Base-by-base conservation (phyloP, 2,797 vertebrate genomes). In the Falco cherrug region DNA sequence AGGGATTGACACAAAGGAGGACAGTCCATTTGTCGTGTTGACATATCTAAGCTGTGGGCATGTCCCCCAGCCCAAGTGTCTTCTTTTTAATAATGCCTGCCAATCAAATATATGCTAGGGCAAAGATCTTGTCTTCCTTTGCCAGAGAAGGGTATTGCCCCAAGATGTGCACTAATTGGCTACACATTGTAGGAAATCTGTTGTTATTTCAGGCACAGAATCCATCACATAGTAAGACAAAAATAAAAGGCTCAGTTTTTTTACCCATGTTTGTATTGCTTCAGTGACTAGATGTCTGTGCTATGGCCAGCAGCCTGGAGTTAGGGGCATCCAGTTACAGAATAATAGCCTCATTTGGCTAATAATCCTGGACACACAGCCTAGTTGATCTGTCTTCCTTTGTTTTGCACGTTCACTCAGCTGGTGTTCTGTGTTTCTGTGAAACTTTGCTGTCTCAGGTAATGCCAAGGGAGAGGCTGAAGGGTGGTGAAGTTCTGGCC, bases 11-110 rank as follows among this genome's bases (percentile, higher is more conserved):
- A 43, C 71, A 45, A 41, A 92, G 75, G 75, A 87, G 89, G 87
- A 83, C 63, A 78, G 63, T 89, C 92, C 79, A 51, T 94, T 96
- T 95, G 89, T 75, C 20, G 69, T 90, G 93, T 64, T 97, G 97
- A 96, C 93, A 91, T 77, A 82, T 95, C 95, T 87, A 88, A 89
- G 94, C 96, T 95, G 90, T 86, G 93, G 95, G 96, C 92, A 86
- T 71, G 76, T 95, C 88, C 81, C 76, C 64, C 71, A 96, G 95
- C 69, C 64, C 41, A 84, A 73, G 89, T 97, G 95, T 97, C 95
- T 89, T 93, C 35, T 96, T 26, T 96, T 54, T 94, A 94, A 93
- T 95, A 96, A 89, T 87, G 69, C 75, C 94, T 97, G 96, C 94
- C 97, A 97, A 76, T 97, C 96, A 97, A 82, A 87, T 15, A 5